Evolutionary conservation across 2,888 invertebrate species (phyloP), one percentile per base, ranked within the genome.

Genomic region (Netelia inedita): DNA sequence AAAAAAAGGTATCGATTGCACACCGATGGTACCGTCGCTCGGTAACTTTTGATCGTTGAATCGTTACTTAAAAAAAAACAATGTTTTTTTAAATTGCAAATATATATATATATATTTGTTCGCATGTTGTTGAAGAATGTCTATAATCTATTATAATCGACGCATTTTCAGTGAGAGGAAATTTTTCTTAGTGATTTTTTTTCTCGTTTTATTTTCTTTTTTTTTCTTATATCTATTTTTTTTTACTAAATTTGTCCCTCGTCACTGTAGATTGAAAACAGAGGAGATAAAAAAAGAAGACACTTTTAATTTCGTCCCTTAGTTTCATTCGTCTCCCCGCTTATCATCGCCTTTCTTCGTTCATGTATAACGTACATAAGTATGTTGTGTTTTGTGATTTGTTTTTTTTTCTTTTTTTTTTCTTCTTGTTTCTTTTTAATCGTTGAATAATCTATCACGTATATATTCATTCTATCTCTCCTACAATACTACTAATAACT

Each of bases 91-190:
- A n/a, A 55, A 21, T 71, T 43, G 21, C 55, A 69, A 46, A 16
- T 65, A 71, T 72, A 10, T 46, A 14, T 46, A 14, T 46, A 14
- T 46, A 14, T 46, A 2, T 46, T 46, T 46, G 10, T 72, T 41
- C 71, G 79, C 83, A 83, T 79, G 79, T 21, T 41, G 21, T 75
- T 79, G 8, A 61, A n/a, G 69, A 78, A 83, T 83, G 79, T 74
- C 63, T 83, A 68, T 53, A 66, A 55, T 63, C 63, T 83, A 59
- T 57, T 19, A 71, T 63, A 65, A 79, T 75, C 23, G 65, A 75
- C 41, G 21, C 14, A 71, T 76, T 21, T 57, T 23, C 35, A 35
- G 35, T 35, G 35, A 35, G 16, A 21, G 23, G 41, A 35, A 57
- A 19, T 19, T 21, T 50, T 59, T 19, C 3, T n/a, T n/a, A 74